Conservation (phyloP, 2,113 vertebrate species). For the Triplophysa dalaica region DNA sequence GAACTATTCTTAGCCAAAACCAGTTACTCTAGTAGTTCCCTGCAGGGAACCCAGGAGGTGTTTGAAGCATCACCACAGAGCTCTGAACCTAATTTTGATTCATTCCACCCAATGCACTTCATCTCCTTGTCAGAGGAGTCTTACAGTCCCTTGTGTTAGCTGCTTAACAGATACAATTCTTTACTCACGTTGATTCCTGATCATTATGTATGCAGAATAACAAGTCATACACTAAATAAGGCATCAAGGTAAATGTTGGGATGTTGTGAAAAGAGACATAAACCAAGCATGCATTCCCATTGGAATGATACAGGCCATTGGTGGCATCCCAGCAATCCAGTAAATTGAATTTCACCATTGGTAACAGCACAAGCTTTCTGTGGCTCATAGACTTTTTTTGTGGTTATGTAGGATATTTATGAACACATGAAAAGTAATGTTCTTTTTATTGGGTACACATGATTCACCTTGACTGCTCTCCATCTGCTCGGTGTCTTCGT, state of each 20-base stretch:
- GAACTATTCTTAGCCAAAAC: not conserved
- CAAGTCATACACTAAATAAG: conserved; percentile 34
- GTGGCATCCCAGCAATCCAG: not conserved
- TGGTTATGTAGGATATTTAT: not conserved
- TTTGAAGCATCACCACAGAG: conserved; percentile 51
- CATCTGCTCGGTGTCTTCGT: too few relatives aligned
- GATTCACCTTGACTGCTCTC: too few relatives aligned
- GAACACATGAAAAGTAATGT: not conserved
- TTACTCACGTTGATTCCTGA: conserved; percentile 8
- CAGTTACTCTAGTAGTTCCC: conserved; percentile 42
- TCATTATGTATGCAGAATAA: conserved; percentile 37
- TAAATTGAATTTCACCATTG: not conserved
- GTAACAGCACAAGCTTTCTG: not conserved
- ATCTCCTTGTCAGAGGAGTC: conserved; percentile 46
- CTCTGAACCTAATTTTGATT: conserved; percentile 49
- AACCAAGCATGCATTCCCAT: conserved; percentile 52
- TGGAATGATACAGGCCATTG: not conserved
- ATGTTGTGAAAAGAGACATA: conserved; percentile 44
- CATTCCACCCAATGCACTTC: conserved; percentile 48
- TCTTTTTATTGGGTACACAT: not conserved
- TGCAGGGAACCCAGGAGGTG: conserved; percentile 31
- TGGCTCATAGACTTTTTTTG: not conserved
- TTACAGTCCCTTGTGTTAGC: conserved; percentile 3
- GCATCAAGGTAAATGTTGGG: conserved; percentile 60
- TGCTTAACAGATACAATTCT: not conserved